phyloP scores from a whole-genome alignment of 2,797 vertebrate species.

The Atherinosoma microstoma region DNA sequence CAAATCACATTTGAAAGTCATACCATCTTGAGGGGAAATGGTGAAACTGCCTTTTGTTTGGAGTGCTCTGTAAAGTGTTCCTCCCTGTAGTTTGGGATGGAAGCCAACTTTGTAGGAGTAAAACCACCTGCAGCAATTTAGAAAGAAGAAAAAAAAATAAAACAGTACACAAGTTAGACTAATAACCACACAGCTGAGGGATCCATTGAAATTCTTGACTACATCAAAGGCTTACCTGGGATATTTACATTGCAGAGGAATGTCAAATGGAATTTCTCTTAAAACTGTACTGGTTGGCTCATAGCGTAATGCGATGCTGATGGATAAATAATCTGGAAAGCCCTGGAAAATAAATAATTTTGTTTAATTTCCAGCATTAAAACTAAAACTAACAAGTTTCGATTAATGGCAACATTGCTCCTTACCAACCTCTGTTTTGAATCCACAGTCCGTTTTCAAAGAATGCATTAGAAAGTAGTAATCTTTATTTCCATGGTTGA shows the following conservation, averaged over 20 bases:
- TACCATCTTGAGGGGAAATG: conserved; percentile 72
- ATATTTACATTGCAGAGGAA: conserved; percentile 68
- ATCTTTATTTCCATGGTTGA: conserved; percentile 42
- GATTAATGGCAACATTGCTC: fast-evolving
- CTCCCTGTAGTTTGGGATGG: conserved; percentile 42
- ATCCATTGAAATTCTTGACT: background rate
- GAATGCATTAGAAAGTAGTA: conserved; percentile 72
- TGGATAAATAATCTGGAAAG: conserved; percentile 13
- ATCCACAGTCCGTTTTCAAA: conserved; percentile 60
- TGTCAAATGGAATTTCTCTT: conserved; percentile 63
- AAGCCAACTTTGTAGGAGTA: conserved; percentile 69
- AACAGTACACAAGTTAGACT: background rate
- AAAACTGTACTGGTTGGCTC: conserved; percentile 42
- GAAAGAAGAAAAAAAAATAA: background rate
- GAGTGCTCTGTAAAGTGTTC: conserved; percentile 55
- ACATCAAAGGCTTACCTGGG: conserved; percentile 62
- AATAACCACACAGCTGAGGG: background rate
- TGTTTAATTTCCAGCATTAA: background rate
- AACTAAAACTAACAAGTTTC: background rate
- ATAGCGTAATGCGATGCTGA: conserved; percentile 54
- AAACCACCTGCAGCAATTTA: conserved; percentile 58
- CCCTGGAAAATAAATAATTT: conserved; percentile 58
- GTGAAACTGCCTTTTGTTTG: background rate
- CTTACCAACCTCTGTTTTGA: conserved; percentile 61
- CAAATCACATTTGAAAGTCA: background rate